Conservation (phyloP, 1,140 invertebrate genomes). For the Papilio xuthus region DNA sequence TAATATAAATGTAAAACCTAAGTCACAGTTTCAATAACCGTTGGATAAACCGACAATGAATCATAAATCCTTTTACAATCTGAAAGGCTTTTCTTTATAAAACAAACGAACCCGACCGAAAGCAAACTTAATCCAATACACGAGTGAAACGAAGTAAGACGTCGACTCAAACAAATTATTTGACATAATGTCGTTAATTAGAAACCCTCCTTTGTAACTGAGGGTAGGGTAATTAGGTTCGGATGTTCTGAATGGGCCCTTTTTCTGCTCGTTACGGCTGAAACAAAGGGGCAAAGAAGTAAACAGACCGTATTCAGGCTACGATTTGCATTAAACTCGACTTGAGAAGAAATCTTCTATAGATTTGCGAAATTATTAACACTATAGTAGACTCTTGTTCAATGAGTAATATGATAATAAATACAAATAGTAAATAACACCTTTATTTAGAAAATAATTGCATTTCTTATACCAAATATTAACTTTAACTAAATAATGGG, state of each 20-base stretch:
- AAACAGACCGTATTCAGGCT: conserved; percentile 74
- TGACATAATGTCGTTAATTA: conserved; percentile 82
- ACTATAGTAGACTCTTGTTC: conserved; percentile 2
- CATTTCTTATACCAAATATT: too few relatives aligned
- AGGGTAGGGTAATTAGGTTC: conserved; percentile 79
- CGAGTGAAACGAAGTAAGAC: conserved; percentile 73
- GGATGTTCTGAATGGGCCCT: conserved; percentile 78
- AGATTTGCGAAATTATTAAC: conserved; percentile 40
- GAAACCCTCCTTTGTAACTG: conserved; percentile 75
- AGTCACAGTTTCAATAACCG: not conserved
- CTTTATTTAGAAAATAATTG: too few relatives aligned
- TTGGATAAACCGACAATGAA: conserved; percentile 30
- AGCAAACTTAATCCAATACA: conserved; percentile 78
- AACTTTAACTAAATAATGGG: too few relatives aligned
- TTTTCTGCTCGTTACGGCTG: conserved; percentile 79
- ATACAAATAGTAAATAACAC: too few relatives aligned
- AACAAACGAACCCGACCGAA: conserved; percentile 68
- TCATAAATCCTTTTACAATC: conserved; percentile 46
- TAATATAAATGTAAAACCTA: not conserved
- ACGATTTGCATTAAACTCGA: conserved; percentile 73
- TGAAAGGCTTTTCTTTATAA: conserved; percentile 60
- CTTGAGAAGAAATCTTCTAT: conserved; percentile 59
- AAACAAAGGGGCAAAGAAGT: conserved; percentile 78
- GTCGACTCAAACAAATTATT: conserved; percentile 80
- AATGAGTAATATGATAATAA: not conserved